Base-by-base conservation (phyloP, 2,113 vertebrate species). In the Amblyopsis rosae region DNA sequence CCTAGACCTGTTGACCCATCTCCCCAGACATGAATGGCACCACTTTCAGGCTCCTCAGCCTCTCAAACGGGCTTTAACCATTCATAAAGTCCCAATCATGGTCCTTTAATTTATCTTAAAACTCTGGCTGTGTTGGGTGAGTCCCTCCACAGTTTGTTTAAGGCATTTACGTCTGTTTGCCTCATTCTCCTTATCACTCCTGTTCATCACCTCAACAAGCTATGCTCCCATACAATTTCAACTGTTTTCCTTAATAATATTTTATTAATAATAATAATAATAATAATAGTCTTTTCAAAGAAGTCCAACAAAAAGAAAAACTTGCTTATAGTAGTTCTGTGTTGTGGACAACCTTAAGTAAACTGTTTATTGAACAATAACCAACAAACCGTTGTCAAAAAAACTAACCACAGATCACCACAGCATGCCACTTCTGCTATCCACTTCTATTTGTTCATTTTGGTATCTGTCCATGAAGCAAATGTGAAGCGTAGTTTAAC, bases 21-120 rank as follows among this genome's bases (percentile, higher is more conserved):
- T 94, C 93, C 93, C 92, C 85, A 87, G 88, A 92, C 91, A 91
- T 95, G 96, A 97, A 98, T 96, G 93, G 94, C 86, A 71, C 82
- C 92, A 93, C 95, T 94, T 91, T 88, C 90, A 90, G 93, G 90
- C 90, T 90, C 88, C 89, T 87, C 91, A 88, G 90, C 92, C 93
- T 94, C 95, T 96, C 94, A 94, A 94, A 90, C 93, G 93, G 93
- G 93, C 93, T 94, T 91, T 91, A 94, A 94, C 93, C 92, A 94
- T 92, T 94, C 93, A 93, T 93, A 92, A 93, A 95, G 95, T 96
- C 94, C 94, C 96, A 97, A 97, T 98, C 96, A 95, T 95, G 96
- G 95, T 97, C 96, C 96, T 98, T 98, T 97, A 98, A 97, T 98
- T 96, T 95, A 96, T 95, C 93, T 95, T 93, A 94, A 96, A 94